These are phyloP conservation scores for Paracanthobrama guichenoti DNA, from an alignment of 2,113 vertebrate species.

Conservation along the genomic window DNA sequence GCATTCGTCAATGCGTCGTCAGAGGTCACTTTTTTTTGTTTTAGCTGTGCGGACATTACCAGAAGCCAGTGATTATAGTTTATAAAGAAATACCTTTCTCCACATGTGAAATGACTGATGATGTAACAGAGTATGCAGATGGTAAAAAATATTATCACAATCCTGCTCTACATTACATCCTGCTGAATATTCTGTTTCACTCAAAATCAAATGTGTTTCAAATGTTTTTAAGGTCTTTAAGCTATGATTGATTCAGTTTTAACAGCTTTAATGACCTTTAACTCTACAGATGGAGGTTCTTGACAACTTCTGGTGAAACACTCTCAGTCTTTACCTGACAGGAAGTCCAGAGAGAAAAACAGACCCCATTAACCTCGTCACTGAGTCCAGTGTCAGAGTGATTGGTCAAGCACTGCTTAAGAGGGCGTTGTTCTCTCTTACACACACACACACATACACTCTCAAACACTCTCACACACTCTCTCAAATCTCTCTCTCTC, in stretches of 20 bases:
- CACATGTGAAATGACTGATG: too few species aligned
- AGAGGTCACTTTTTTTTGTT: too few species aligned
- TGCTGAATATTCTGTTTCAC: background rate
- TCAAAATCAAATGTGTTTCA: background rate
- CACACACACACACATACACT: background rate
- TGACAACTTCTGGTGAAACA: slow-evolving; percentile 36
- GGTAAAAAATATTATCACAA: background rate
- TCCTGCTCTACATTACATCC: background rate
- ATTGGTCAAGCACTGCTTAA: slow-evolving; percentile 61
- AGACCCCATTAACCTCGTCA: slow-evolving; percentile 66
- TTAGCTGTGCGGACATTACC: too few species aligned
- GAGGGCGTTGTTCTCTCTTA: slow-evolving; percentile 34
- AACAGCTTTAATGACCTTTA: slow-evolving; percentile 1
- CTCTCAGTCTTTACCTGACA: slow-evolving; percentile 51
- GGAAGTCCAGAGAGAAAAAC: slow-evolving; percentile 55
- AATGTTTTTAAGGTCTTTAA: background rate
- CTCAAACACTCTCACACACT: slow-evolving; percentile 27
- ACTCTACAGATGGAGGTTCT: background rate
- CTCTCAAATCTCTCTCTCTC: background rate
- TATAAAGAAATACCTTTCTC: too few species aligned
- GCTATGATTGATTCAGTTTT: background rate
- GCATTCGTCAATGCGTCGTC: too few species aligned
- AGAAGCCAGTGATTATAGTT: too few species aligned
- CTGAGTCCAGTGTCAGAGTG: slow-evolving; percentile 61
- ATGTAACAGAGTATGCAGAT: background rate